Percentiles rank a stretch among this genome's conserved stretches.
These are phyloP conservation scores for Deilephila porcellus DNA, from an alignment of 2,888 invertebrate species.

Conservation along the genomic window DNA sequence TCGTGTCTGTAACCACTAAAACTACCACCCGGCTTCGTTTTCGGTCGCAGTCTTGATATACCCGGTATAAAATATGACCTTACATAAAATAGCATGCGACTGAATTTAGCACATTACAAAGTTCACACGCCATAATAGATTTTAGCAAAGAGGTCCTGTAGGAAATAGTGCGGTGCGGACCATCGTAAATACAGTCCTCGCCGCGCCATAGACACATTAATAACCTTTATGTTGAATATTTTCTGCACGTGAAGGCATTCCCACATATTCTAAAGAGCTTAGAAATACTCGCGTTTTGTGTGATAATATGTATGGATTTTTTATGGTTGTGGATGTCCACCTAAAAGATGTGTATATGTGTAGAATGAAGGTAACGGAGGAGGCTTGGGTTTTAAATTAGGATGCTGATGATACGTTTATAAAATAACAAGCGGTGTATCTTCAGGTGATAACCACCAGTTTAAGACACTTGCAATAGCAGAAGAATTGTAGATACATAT, in stretches of 20 bases:
- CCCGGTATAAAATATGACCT: neutral
- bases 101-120: neutral
- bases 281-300: neutral
- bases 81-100: neutral
- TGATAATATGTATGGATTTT: neutral
- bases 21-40: too few relatives aligned
- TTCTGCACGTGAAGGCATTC: neutral
- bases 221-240: constrained; percentile 14
- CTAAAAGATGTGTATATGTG: too few relatives aligned
- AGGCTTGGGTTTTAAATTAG: too few relatives aligned
- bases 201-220: constrained; percentile 11
- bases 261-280: neutral
- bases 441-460: too few relatives aligned
- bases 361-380: too few relatives aligned
- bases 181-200: neutral
- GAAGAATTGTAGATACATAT: too few relatives aligned
- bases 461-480: too few relatives aligned
- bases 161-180: neutral
- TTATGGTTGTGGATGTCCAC: too few relatives aligned
- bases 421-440: too few relatives aligned
- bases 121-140: neutral
- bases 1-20: too few relatives aligned
- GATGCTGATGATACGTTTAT: too few relatives aligned
- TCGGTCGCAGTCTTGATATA: too few relatives aligned
- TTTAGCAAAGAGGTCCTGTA: neutral